These are phyloP conservation scores for Callyntrura guangdongensis DNA, from an alignment of 2,888 invertebrate species.

Conservation along the genomic window DNA sequence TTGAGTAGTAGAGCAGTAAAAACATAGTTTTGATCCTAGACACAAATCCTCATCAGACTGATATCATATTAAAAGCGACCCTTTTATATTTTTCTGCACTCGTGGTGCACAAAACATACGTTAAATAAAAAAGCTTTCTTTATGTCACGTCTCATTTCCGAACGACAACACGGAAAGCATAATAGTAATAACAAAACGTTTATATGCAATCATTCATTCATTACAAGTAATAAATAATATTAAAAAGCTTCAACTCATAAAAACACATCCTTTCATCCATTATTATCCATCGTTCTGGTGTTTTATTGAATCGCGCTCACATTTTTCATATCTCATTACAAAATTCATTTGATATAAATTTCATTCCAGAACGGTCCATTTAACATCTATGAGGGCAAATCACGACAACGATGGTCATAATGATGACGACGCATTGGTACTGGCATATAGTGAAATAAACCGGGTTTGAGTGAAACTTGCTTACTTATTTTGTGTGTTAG, in stretches of 20 bases:
- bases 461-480: neutral
- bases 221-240: conserved; percentile 63
- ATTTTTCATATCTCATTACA: conserved; percentile 61
- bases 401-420: neutral
- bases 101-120: conserved; percentile 29
- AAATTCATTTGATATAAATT: conserved; percentile 62
- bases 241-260: conserved; percentile 57
- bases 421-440: neutral
- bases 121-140: conserved; percentile 48
- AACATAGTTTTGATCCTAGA: neutral
- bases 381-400: conserved; percentile 70
- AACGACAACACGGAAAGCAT: conserved; percentile 55
- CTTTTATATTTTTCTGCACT: conserved; percentile 13
- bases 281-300: conserved; percentile 35
- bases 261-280: conserved; percentile 42
- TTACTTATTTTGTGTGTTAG: conserved; percentile 9
- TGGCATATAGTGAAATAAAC: too few relatives aligned
- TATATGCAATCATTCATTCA: conserved; percentile 70
- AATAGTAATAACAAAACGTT: conserved; percentile 64
- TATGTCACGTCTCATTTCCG: conserved; percentile 69
- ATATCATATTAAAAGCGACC: conserved; percentile 1
- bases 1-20: neutral
- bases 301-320: conserved; percentile 52
- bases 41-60: neutral
- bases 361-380: conserved; percentile 76